Evolutionary conservation across 2,888 invertebrate genomes (phyloP), one percentile per base, ranked within the genome.

Genomic region (Ochropleura plecta): DNA sequence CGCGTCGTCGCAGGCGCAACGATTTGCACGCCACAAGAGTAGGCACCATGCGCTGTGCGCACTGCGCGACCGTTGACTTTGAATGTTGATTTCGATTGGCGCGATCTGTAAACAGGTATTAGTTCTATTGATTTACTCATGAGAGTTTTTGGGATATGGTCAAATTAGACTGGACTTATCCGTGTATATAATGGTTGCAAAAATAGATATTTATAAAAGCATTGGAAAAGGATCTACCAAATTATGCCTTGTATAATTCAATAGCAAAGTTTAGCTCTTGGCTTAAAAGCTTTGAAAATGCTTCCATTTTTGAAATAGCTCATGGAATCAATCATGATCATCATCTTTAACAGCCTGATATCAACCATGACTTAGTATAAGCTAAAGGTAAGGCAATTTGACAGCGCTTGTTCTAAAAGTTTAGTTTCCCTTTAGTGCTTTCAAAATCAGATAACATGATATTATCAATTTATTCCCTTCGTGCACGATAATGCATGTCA

Each of bases 381-480:
- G 12, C 18, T 30, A 30, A 30, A 30, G 30, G 5, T 16, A 49
- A 49, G 5, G 49, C 5, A 59, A 9, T 57, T 4, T 16, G 18
- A 6, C 7, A 60, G 42, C 5, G 6, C n/a, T 12, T 12, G 42
- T 42, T 8, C 40, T 20, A 6, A 60, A 60, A 62, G 44, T 55
- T 60, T 16, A 12, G 55, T 49, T 59, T 49, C 62, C 20, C 42
- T 30, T 6, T 18, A 66, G 30, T 53, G 46, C 63, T 73, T 60
- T 70, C 51, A 51, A 60, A 67, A 70, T 73, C 59, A 60, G 82
- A 73, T 81, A 14, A 73, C 42, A 70, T 49, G 78, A 77, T 65
- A 62, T 77, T 85, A 82, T 85, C 78, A 82, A 73, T 82, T 82
- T 84, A 84, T 81, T 81, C 67, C 53, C 70, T 62, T 85, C 67